Percentiles rank a stretch among this genome's conserved stretches.
Conservation (phyloP, 2,888 invertebrate species). For the Gibbula magus region DNA sequence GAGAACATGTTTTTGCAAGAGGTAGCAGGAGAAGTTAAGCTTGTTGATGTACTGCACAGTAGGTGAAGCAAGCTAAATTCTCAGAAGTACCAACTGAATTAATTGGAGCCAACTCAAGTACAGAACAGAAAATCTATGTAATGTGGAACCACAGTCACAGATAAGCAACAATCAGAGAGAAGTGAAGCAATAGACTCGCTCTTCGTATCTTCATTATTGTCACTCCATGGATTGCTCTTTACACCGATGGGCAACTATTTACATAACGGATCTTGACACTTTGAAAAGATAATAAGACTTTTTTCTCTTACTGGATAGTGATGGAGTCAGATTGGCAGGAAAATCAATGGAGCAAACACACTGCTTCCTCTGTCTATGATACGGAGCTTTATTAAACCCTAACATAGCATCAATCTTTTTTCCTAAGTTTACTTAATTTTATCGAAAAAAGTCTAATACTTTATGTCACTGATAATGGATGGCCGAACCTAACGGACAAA, state of each 20-base stretch:
- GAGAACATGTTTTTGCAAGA: no score
- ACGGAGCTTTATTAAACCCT: not conserved
- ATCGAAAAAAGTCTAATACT: no score
- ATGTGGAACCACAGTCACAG: not conserved
- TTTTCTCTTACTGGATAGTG: not conserved
- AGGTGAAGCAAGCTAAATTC: no score
- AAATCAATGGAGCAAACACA: not conserved
- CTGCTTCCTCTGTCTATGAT: not conserved
- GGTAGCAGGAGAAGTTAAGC: no score
- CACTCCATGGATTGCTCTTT: not conserved
- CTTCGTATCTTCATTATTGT: not conserved
- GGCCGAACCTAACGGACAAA: no score
- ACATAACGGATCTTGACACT: not conserved
- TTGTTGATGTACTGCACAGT: no score
- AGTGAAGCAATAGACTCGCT: not conserved
- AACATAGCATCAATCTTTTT: not conserved
- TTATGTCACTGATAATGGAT: no score
- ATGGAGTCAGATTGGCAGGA: not conserved
- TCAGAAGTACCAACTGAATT: no score
- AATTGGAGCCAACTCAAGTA: no score
- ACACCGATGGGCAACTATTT: not conserved
- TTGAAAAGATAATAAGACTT: slow-evolving; percentile 1
- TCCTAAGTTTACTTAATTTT: not conserved
- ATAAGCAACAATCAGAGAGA: not conserved
- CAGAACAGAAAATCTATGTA: not conserved